Percentiles rank a stretch among this genome's conserved stretches.
Conservation (phyloP, 2,113 vertebrate genomes). For the Argyrosomus japonicus region DNA sequence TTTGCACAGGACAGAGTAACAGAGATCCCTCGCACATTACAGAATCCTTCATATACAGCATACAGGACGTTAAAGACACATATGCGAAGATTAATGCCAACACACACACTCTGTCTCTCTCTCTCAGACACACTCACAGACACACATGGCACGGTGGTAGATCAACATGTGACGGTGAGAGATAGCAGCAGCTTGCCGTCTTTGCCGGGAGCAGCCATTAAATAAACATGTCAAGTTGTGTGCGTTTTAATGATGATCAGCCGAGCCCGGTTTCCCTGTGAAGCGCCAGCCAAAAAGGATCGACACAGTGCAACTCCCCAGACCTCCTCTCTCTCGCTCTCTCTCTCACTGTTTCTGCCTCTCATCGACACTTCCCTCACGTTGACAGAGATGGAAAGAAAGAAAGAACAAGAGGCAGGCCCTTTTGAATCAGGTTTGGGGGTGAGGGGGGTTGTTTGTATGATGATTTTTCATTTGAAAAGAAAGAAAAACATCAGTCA, state of each 20-base stretch:
- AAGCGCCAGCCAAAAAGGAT: slow-evolving; percentile 81
- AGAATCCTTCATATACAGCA: slow-evolving; percentile 25
- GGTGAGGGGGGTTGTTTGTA: slow-evolving; percentile 67
- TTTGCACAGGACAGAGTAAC: slow-evolving; percentile 20
- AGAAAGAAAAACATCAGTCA: slow-evolving; percentile 82
- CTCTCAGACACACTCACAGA: slow-evolving; percentile 46
- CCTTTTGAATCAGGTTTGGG: slow-evolving; percentile 73
- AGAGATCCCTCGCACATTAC: not conserved
- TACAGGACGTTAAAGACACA: slow-evolving; percentile 55
- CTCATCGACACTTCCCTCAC: slow-evolving; percentile 75
- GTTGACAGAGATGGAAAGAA: slow-evolving; percentile 80
- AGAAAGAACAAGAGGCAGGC: slow-evolving; percentile 74
- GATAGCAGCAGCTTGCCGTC: slow-evolving; percentile 84
- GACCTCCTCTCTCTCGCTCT: slow-evolving; percentile 70
- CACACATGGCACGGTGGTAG: slow-evolving; percentile 77
- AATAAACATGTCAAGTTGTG: slow-evolving; percentile 86
- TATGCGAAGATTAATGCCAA: slow-evolving; percentile 59
- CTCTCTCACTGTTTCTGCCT: slow-evolving; percentile 55
- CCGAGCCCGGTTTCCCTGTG: slow-evolving; percentile 77
- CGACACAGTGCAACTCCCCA: slow-evolving; percentile 81
- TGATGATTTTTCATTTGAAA: slow-evolving; percentile 81
- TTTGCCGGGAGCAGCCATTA: slow-evolving; percentile 84
- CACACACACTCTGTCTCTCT: slow-evolving; percentile 18
- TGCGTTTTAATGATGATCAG: slow-evolving; percentile 84
- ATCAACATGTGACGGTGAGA: slow-evolving; percentile 82